Percentiles rank a stretch among this genome's conserved stretches.
Evolutionary conservation across 2,113 vertebrate species (phyloP).

Genomic region (Seriola dumerili): DNA sequence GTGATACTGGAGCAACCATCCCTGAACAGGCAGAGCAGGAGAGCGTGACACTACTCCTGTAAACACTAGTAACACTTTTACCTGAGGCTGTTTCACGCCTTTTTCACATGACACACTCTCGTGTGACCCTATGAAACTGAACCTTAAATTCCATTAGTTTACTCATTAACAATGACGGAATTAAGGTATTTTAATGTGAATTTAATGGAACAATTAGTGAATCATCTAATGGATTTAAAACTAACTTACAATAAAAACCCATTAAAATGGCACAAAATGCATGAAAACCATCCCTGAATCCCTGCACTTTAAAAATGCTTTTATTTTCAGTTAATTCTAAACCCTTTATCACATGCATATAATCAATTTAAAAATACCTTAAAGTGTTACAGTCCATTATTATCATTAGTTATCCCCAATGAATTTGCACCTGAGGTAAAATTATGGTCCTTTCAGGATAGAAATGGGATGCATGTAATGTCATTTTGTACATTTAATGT

Average conservation of each 20-base stretch:
- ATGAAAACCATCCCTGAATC: neutral
- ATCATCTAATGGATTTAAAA: neutral
- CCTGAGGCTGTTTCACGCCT: neutral
- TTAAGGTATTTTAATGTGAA: neutral
- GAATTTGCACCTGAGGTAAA: neutral
- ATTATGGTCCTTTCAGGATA: neutral
- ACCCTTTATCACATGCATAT: neutral
- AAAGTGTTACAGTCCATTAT: neutral
- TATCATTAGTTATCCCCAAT: neutral
- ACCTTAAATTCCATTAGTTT: neutral
- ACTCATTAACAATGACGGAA: neutral
- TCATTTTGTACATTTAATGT: neutral
- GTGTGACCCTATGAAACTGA: neutral
- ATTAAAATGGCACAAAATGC: neutral
- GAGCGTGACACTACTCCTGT: neutral
- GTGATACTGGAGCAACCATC: constrained; percentile 12
- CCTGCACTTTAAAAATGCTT: neutral
- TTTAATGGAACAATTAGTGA: too few relatives aligned
- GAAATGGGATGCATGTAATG: neutral
- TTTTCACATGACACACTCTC: constrained; percentile 9
- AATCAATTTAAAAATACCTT: neutral
- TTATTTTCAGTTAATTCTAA: neutral
- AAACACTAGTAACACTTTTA: neutral
- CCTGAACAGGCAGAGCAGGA: neutral
- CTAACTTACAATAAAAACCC: neutral